A percentile compares a stretch with the other conserved stretches of the same genome.
phyloP scores from a whole-genome alignment of 2,797 vertebrate genomes.

The Spinibarbus caldwelli region DNA sequence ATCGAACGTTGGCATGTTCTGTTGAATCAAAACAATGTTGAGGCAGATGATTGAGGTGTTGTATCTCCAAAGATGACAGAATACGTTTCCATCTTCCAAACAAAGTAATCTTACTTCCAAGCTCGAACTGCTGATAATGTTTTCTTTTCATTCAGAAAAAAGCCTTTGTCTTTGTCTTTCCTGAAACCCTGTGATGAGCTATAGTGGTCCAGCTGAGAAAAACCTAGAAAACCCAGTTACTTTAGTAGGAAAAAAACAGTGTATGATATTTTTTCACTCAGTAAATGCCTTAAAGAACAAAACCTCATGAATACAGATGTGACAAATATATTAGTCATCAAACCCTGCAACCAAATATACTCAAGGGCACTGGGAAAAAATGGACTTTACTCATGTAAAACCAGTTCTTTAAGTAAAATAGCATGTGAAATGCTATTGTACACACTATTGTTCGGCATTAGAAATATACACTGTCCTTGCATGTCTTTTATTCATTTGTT shows the following conservation, averaged over 20 bases:
- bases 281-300: slow-evolving; percentile 31
- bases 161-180: slow-evolving; percentile 16
- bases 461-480: not conserved
- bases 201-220: slow-evolving; percentile 33
- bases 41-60: slow-evolving; percentile 82
- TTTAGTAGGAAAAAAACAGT: not conserved
- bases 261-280: not conserved
- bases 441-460: slow-evolving; percentile 6
- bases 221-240: not conserved
- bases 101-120: not conserved
- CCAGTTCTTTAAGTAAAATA: slow-evolving; percentile 10
- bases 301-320: slow-evolving; percentile 28
- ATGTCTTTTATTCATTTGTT: not conserved
- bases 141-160: not conserved
- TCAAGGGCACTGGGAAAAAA: slow-evolving; percentile 18
- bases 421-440: slow-evolving; percentile 14
- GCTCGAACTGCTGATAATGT: not conserved
- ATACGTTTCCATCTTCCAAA: slow-evolving; percentile 12
- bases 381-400: slow-evolving; percentile 3
- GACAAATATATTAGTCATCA: slow-evolving; percentile 31
- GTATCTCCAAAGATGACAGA: slow-evolving; percentile 1
- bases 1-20: slow-evolving; percentile 96
- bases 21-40: slow-evolving; percentile 84
- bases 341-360: slow-evolving; percentile 22
- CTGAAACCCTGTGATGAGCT: slow-evolving; percentile 46